Percentiles rank a stretch among this genome's conserved stretches.
Evolutionary conservation across 2,797 vertebrate genomes (phyloP).

Genomic region (Propithecus deckenii): DNA sequence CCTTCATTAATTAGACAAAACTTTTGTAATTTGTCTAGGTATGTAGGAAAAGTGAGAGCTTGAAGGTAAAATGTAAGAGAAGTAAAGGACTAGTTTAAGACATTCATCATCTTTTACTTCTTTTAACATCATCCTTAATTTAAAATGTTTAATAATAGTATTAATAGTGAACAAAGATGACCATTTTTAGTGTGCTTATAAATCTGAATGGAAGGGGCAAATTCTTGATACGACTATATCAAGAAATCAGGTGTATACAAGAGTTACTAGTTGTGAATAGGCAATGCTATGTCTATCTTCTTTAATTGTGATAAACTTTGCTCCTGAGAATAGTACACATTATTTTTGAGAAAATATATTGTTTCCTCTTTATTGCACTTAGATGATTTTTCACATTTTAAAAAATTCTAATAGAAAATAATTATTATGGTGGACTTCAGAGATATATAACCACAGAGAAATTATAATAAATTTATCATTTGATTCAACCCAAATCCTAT

Average conservation of each 20-base stretch:
- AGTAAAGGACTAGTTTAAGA: not conserved
- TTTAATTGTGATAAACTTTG: not conserved
- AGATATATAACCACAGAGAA: not conserved
- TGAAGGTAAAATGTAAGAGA: not conserved
- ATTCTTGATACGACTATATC: not conserved
- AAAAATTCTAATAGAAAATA: slow-evolving; percentile 2
- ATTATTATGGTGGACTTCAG: not conserved
- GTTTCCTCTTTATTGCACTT: not conserved
- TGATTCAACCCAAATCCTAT: not conserved
- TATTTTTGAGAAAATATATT: not conserved
- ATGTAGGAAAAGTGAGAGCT: not conserved
- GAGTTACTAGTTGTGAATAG: not conserved
- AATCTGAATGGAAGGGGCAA: not conserved
- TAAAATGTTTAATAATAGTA: not conserved
- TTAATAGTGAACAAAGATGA: not conserved
- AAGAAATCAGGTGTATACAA: not conserved
- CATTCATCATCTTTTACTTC: not conserved
- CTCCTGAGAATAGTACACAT: not conserved
- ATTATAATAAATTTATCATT: not conserved
- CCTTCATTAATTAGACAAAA: slow-evolving; percentile 30
- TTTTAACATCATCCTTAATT: not conserved
- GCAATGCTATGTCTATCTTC: not conserved
- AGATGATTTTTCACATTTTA: not conserved
- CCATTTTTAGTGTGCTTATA: not conserved
- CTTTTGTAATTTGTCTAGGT: not conserved